Conservation (phyloP, 2,113 vertebrate species). For the Thamnaconus septentrionalis region DNA sequence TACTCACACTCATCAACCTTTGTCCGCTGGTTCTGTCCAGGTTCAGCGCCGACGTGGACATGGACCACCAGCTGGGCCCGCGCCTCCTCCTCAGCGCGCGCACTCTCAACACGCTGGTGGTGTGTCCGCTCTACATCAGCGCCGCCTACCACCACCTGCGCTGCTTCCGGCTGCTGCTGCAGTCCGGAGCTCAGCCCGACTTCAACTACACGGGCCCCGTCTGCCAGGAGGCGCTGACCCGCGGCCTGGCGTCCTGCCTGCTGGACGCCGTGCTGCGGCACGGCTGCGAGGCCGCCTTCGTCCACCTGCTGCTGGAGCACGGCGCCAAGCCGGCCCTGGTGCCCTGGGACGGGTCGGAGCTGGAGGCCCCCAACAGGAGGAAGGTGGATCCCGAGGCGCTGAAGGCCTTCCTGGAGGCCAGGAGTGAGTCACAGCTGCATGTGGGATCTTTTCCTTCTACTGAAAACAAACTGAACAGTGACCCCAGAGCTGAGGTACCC, state of each 20-base stretch:
- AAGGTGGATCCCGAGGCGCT: constrained; percentile 86
- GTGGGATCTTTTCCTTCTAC: background rate
- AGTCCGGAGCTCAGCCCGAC: constrained; percentile 89
- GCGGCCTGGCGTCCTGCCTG: constrained; percentile 86
- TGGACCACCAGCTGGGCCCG: constrained; percentile 83
- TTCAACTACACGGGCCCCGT: constrained; percentile 90
- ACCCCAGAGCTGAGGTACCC: too few species aligned
- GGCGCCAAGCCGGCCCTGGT: constrained; percentile 86
- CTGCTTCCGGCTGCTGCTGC: constrained; percentile 87
- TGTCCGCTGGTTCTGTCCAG: constrained; percentile 59
- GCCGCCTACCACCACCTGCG: constrained; percentile 91
- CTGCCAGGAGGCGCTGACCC: constrained; percentile 78
- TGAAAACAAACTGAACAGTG: too few species aligned
- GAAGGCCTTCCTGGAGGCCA: constrained; percentile 82
- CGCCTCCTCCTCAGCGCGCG: constrained; percentile 76
- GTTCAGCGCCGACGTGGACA: constrained; percentile 88
- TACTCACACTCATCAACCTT: too few species aligned
- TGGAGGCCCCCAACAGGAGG: constrained; percentile 75
- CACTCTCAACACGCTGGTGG: constrained; percentile 87
- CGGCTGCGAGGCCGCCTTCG: constrained; percentile 84
- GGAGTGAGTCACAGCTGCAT: constrained; percentile 75
- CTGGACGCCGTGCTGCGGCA: constrained; percentile 90
- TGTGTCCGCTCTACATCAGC: constrained; percentile 92
- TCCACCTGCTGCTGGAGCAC: constrained; percentile 87
- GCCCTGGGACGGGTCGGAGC: constrained; percentile 76